Evolutionary conservation across 1,140 invertebrate species (phyloP).

Genomic region (Chironomus tepperi): DNA sequence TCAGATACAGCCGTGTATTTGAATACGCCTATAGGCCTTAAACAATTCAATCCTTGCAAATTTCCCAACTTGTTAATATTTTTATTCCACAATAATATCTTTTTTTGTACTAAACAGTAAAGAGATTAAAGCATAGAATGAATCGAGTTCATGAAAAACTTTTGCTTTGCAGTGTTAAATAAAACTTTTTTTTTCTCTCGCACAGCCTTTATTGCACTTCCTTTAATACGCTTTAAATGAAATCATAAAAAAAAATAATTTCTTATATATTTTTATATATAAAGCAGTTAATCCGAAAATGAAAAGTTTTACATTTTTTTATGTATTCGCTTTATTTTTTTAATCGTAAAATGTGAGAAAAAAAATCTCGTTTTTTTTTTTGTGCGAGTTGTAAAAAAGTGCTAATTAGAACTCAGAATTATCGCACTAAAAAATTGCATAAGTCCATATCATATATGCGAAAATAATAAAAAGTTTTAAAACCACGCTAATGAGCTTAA

Average conservation of each 20-base stretch:
- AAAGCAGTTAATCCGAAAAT: conserved; percentile 8
- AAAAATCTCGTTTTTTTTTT: too few species aligned
- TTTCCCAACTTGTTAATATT: too few species aligned
- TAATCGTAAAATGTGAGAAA: not conserved
- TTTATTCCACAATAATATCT: too few species aligned
- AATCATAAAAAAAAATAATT: conserved; percentile 1
- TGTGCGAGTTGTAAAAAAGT: not conserved
- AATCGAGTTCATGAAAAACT: not conserved
- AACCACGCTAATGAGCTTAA: too few species aligned
- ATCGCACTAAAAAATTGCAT: too few species aligned
- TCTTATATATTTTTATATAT: not conserved
- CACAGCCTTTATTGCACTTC: not conserved
- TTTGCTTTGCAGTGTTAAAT: not conserved
- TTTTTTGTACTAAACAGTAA: too few species aligned
- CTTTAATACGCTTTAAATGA: conserved; percentile 1
- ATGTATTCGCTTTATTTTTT: not conserved
- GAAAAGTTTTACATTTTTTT: not conserved
- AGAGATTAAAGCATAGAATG: too few species aligned
- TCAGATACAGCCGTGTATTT: too few species aligned
- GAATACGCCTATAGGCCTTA: too few species aligned
- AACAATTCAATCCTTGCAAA: too few species aligned
- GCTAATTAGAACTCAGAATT: not conserved
- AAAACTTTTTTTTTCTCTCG: not conserved
- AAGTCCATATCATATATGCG: too few species aligned
- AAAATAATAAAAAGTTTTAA: too few species aligned